Evolutionary conservation across 2,113 vertebrate genomes (phyloP).

Genomic region (Lycaon pictus): DNA sequence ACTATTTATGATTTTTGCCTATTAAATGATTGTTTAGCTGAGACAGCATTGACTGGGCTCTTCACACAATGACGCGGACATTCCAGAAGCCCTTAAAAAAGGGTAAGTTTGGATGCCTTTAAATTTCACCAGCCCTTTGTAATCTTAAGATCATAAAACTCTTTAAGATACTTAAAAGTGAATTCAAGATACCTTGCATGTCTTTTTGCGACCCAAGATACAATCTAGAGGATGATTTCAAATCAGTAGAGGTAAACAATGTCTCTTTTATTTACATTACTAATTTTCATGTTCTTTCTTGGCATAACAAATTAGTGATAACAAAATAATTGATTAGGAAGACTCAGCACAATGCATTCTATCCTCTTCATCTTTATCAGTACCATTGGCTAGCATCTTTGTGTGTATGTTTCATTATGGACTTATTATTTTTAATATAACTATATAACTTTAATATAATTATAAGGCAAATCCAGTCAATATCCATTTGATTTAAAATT

Average conservation of each 20-base stretch:
- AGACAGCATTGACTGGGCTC: fast-evolving
- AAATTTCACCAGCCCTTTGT: background rate
- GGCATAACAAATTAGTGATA: background rate
- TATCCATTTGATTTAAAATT: background rate
- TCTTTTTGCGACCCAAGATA: background rate
- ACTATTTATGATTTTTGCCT: background rate
- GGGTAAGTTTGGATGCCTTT: background rate
- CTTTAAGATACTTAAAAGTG: background rate
- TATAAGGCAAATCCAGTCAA: background rate
- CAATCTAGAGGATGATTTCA: background rate
- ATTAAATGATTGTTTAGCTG: background rate
- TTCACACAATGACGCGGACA: background rate
- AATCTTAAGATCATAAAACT: background rate
- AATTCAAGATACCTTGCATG: background rate
- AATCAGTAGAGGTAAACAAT: background rate
- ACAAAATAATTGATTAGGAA: background rate
- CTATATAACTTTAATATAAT: background rate
- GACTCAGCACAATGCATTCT: background rate
- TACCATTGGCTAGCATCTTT: background rate
- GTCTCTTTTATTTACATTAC: background rate
- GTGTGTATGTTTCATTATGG: background rate
- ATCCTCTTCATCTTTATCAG: background rate
- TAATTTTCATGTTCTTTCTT: background rate
- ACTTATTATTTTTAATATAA: background rate
- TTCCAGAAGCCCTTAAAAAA: background rate